Evolutionary conservation across 2,113 vertebrate species (phyloP).

Genomic region (Numida meleagris): DNA sequence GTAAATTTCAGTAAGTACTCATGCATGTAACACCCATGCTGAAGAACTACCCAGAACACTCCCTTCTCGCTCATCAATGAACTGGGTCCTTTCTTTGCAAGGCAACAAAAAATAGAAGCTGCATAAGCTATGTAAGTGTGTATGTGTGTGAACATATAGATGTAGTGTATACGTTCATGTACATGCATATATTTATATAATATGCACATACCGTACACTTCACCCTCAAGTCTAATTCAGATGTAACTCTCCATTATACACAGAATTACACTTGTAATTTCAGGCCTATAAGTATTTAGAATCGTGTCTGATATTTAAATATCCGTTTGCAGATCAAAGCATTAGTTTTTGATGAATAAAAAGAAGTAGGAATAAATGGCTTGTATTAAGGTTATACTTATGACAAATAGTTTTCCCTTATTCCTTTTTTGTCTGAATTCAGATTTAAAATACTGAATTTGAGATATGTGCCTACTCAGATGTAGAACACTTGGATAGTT

Average conservation of each 20-base stretch:
- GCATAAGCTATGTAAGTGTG: background rate
- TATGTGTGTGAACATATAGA: background rate
- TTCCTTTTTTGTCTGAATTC: background rate
- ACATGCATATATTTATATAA: too few species aligned
- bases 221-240: background rate
- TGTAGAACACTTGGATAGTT: background rate
- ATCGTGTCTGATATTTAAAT: background rate
- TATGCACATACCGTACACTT: background rate
- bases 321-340: background rate
- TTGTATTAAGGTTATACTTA: background rate
- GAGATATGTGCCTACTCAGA: background rate
- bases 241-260: background rate
- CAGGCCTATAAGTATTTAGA: background rate
- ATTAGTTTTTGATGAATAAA: background rate
- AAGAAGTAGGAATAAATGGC: background rate
- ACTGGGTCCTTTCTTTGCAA: background rate
- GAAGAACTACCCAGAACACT: fast-evolving
- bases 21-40: fast-evolving
- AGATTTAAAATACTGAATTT: background rate
- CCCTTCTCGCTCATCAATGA: fast-evolving
- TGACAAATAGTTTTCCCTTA: background rate
- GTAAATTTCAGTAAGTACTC: background rate
- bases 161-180: too few species aligned
- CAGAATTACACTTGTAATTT: background rate
- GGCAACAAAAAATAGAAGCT: background rate